Evolutionary conservation across 2,797 vertebrate genomes (phyloP).

Genomic region (Ctenosaura bakeri): DNA sequence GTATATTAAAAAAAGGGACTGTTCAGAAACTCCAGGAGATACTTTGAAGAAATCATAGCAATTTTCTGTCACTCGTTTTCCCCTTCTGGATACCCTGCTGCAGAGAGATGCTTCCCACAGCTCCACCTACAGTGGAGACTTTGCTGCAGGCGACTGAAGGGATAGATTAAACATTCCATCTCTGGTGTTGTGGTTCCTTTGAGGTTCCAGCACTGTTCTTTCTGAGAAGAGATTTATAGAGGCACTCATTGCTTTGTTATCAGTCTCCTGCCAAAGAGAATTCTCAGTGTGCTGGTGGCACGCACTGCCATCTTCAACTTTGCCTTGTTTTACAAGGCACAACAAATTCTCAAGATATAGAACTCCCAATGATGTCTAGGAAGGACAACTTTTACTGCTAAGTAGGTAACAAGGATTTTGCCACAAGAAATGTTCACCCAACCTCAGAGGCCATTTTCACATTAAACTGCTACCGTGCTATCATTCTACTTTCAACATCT

Average conservation of each 20-base stretch:
- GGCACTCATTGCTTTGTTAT: slow-evolving; percentile 60
- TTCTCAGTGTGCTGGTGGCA: slow-evolving; percentile 44
- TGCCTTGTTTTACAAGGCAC: slow-evolving; percentile 43
- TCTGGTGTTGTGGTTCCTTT: slow-evolving; percentile 48
- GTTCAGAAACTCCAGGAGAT: slow-evolving; percentile 46
- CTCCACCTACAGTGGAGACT: slow-evolving; percentile 57
- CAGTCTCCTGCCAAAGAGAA: slow-evolving; percentile 46
- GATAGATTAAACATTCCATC: slow-evolving; percentile 65
- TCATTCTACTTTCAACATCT: too few species aligned
- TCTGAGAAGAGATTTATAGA: slow-evolving; percentile 58
- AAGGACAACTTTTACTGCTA: neutral
- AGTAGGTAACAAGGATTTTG: neutral
- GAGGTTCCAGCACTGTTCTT: slow-evolving; percentile 54
- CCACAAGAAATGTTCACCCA: too few species aligned
- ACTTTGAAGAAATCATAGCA: slow-evolving; percentile 36
- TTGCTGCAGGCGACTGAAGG: slow-evolving; percentile 58
- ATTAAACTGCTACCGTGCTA: too few species aligned
- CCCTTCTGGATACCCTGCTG: slow-evolving; percentile 23
- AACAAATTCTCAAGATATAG: slow-evolving; percentile 22
- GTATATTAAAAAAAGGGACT: slow-evolving; percentile 3
- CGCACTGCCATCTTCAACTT: slow-evolving; percentile 33
- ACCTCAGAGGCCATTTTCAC: neutral
- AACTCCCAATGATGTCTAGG: neutral
- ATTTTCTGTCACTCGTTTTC: slow-evolving; percentile 56
- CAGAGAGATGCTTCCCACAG: slow-evolving; percentile 50